phyloP scores from a whole-genome alignment of 2,113 vertebrate genomes.

The Chloropsis hardwickii region DNA sequence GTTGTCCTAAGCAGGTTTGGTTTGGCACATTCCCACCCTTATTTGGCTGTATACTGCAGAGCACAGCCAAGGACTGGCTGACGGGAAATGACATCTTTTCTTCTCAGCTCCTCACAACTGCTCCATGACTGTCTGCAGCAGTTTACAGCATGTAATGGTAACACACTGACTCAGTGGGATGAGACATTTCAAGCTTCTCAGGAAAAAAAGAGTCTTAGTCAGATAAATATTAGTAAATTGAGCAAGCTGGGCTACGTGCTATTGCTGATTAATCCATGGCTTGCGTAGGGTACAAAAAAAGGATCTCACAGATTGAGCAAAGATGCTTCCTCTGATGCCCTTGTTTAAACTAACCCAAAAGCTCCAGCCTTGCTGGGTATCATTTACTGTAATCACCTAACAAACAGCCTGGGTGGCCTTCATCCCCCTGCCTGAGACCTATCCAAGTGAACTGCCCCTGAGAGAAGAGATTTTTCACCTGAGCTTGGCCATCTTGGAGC shows the following conservation, averaged over 20 bases:
- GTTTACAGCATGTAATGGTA: conserved; percentile 3
- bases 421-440: background rate
- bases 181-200: conserved; percentile 12
- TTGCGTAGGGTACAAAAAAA: background rate
- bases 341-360: conserved; percentile 31
- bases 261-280: conserved; percentile 42
- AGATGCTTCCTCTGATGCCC: conserved; percentile 2
- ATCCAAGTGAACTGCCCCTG: background rate
- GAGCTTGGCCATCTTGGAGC: background rate
- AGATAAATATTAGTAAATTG: conserved; percentile 68
- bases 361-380: background rate
- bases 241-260: background rate
- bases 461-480: background rate
- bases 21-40: background rate
- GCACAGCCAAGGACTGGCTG: background rate
- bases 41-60: background rate
- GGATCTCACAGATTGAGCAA: background rate
- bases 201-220: conserved; percentile 29
- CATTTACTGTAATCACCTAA: background rate
- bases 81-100: conserved; percentile 23
- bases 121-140: background rate
- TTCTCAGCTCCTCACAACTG: background rate
- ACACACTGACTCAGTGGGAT: conserved; percentile 32
- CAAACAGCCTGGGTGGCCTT: background rate
- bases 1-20: background rate